Conservation (phyloP, 2,797 vertebrate genomes). For the Sitta carolinensis region DNA sequence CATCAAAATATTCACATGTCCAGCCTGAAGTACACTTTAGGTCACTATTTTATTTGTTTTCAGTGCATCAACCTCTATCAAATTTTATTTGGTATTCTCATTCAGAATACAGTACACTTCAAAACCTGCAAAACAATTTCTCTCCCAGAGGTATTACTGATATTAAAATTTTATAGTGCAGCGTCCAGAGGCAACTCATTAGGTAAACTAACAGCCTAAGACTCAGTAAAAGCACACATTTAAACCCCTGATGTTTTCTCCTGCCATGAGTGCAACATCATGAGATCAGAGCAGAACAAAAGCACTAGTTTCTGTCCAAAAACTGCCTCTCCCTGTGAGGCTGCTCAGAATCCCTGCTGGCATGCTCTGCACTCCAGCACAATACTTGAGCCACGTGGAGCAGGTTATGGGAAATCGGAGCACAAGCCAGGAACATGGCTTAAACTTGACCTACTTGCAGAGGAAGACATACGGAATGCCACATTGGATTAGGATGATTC, state of each 20-base stretch:
- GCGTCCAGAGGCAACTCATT: neutral
- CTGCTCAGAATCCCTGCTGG: slow-evolving; percentile 20
- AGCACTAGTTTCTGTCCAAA: neutral
- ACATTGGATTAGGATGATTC: slow-evolving; percentile 83
- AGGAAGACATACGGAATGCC: slow-evolving; percentile 79
- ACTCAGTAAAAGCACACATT: neutral
- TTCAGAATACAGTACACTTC: neutral
- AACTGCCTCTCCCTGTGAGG: slow-evolving; percentile 4
- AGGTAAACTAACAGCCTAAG: neutral
- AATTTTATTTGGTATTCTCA: neutral
- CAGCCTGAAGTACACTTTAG: neutral
- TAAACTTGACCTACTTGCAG: slow-evolving; percentile 91
- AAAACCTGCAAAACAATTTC: neutral
- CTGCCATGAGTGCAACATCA: neutral
- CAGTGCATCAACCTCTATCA: neutral
- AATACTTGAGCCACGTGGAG: neutral
- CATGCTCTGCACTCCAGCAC: neutral
- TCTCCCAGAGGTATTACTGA: rapidly evolving
- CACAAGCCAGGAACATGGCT: slow-evolving; percentile 59
- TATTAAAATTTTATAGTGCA: neutral
- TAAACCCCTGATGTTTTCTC: neutral
- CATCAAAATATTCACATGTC: neutral
- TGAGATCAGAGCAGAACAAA: neutral
- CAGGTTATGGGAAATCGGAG: slow-evolving; percentile 66
- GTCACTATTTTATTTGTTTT: neutral